A percentile compares a stretch with the other conserved stretches of the same genome.
Evolutionary conservation across 2,888 invertebrate species (phyloP).

Genomic region (Epicampocera succincta): DNA sequence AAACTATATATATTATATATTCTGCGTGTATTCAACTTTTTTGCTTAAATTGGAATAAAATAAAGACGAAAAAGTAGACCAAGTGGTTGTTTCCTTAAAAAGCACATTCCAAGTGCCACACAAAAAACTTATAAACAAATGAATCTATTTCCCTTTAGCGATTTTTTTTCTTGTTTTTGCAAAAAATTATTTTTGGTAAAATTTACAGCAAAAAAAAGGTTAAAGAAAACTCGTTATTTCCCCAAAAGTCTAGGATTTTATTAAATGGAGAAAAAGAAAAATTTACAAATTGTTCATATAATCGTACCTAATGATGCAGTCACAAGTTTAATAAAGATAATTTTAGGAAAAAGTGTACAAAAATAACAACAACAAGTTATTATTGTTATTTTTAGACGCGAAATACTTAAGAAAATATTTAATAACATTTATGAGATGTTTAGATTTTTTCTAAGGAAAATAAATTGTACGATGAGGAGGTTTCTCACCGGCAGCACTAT

Average conservation of each 20-base stretch:
- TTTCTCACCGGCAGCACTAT: no score
- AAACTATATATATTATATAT: no score
- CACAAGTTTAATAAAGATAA: slow-evolving; percentile 26
- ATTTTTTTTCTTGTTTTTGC: not conserved
- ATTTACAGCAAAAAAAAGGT: slow-evolving; percentile 29
- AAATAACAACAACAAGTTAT: not conserved
- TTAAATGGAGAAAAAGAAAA: not conserved
- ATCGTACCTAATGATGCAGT: slow-evolving; percentile 45
- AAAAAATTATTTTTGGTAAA: slow-evolving; percentile 11
- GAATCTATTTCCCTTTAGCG: slow-evolving; percentile 39
- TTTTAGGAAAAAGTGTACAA: slow-evolving; percentile 4
- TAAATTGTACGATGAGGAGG: no score
- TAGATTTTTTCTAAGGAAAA: not conserved
- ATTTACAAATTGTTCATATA: slow-evolving; percentile 32
- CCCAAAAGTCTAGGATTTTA: slow-evolving; percentile 32
- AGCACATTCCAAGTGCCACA: slow-evolving; percentile 20
- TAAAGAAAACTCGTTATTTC: slow-evolving; percentile 51
- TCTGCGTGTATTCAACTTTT: not conserved
- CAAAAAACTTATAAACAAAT: slow-evolving; percentile 40
- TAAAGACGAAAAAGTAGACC: not conserved
- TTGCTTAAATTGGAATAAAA: not conserved
- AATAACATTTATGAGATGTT: not conserved
- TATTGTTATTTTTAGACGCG: not conserved
- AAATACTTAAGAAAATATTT: slow-evolving; percentile 3
- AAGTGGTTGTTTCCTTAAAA: slow-evolving; percentile 45